Percentiles rank a stretch among this genome's conserved stretches.
Conservation (phyloP, 1,140 invertebrate genomes). For the Cydia splendana region DNA sequence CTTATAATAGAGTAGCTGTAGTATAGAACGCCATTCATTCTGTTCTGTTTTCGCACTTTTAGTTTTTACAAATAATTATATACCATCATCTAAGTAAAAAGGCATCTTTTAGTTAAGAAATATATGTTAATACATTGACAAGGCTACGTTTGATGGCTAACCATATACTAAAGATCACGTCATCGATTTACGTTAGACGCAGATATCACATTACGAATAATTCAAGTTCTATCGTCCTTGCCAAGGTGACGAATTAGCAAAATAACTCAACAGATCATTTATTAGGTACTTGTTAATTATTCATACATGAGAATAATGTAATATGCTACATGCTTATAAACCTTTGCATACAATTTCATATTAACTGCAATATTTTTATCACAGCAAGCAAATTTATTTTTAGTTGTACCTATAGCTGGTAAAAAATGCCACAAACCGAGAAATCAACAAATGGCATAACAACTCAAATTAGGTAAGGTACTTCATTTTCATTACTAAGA, state of each 20-base stretch:
- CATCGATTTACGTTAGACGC: slow-evolving; percentile 11
- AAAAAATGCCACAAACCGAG: too few species aligned
- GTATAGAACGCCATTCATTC: not conserved
- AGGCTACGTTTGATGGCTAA: not conserved
- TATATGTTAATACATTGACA: not conserved
- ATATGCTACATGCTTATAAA: too few species aligned
- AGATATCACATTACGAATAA: not conserved
- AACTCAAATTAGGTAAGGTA: too few species aligned
- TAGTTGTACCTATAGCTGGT: too few species aligned
- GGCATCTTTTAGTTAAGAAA: not conserved
- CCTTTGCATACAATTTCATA: too few species aligned
- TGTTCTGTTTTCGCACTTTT: not conserved
- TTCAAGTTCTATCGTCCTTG: not conserved
- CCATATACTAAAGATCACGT: not conserved
- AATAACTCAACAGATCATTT: not conserved
- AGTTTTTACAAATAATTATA: not conserved
- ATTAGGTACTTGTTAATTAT: not conserved
- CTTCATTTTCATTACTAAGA: too few species aligned
- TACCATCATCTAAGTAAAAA: not conserved
- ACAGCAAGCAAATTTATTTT: too few species aligned
- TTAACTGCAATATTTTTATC: too few species aligned
- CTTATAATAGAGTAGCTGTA: too few species aligned
- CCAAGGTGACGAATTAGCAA: slow-evolving; percentile 3
- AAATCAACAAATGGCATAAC: not conserved
- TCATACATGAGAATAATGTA: too few species aligned